These are phyloP conservation scores for Dryocosmus kuriphilus DNA, from an alignment of 2,888 invertebrate genomes.

Conservation along the genomic window DNA sequence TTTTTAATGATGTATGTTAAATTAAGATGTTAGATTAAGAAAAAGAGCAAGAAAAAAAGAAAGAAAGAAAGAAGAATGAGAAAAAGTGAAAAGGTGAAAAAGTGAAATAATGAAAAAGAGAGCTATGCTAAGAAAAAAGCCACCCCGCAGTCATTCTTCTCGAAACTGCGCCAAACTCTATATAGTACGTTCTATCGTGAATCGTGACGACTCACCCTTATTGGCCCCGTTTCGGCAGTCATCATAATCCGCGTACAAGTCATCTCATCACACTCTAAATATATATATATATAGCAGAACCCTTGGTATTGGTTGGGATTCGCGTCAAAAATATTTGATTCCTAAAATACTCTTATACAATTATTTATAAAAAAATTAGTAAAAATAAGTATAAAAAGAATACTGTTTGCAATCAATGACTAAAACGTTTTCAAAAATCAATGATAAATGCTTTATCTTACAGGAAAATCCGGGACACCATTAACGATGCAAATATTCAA, in stretches of 20 bases:
- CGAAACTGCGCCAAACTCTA: slow-evolving; percentile 2
- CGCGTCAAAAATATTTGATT: slow-evolving; percentile 41
- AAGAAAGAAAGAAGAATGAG: slow-evolving; percentile 44
- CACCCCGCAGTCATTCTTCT: slow-evolving; percentile 18
- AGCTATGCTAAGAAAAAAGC: slow-evolving; percentile 41
- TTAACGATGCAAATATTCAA: slow-evolving; percentile 26
- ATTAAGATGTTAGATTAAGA: slow-evolving; percentile 42
- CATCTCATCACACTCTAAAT: slow-evolving; percentile 42
- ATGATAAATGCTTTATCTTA: slow-evolving; percentile 1
- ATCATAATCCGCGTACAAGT: slow-evolving; percentile 60
- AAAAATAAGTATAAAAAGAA: slow-evolving; percentile 27
- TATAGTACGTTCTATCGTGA: slow-evolving; percentile 24
- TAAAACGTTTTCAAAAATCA: neutral
- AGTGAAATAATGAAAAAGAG: slow-evolving; percentile 33
- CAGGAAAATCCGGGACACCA: slow-evolving; percentile 23
- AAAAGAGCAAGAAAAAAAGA: slow-evolving; percentile 45
- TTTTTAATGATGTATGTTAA: neutral
- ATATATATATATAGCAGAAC: slow-evolving; percentile 41
- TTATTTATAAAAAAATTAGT: slow-evolving; percentile 34
- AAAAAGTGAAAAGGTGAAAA: too few relatives aligned
- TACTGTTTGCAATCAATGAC: neutral
- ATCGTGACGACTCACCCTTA: slow-evolving; percentile 44
- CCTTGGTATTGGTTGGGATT: slow-evolving; percentile 61
- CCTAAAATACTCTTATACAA: slow-evolving; percentile 12
- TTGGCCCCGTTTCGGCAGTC: slow-evolving; percentile 50